Conservation (phyloP, 2,888 invertebrate species). For the Coleophora deauratella region DNA sequence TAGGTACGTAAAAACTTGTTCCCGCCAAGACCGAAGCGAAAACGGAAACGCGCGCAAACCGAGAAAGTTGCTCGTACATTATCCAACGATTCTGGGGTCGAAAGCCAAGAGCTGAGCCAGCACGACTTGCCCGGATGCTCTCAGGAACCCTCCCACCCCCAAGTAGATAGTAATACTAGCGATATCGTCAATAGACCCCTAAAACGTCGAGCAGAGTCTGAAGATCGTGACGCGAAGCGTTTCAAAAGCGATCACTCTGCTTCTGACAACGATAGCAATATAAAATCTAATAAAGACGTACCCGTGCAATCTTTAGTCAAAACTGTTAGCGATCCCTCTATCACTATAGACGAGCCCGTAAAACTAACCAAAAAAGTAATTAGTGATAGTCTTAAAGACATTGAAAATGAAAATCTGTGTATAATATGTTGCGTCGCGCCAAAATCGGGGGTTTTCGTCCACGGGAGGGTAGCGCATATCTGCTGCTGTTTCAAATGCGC, state of each 20-base stretch:
- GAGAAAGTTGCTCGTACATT: constrained; percentile 25
- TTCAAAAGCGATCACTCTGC: constrained; percentile 30
- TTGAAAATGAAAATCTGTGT: constrained; percentile 62
- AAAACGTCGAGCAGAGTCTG: constrained; percentile 39
- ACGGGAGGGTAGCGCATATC: constrained; percentile 78
- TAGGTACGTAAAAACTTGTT: constrained; percentile 80
- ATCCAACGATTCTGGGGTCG: constrained; percentile 50
- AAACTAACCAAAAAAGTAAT: constrained; percentile 34
- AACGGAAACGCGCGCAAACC: constrained; percentile 31
- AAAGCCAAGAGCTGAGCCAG: constrained; percentile 36
- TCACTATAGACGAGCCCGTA: constrained; percentile 35
- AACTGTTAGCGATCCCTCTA: constrained; percentile 55
- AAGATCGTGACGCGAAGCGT: constrained; percentile 36
- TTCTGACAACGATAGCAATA: constrained; percentile 22
- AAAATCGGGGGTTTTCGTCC: constrained; percentile 80
- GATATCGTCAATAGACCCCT: background rate
- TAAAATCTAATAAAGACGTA: constrained; percentile 11
- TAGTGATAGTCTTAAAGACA: constrained; percentile 31
- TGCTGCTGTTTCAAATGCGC: constrained; percentile 83
- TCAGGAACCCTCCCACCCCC: background rate
- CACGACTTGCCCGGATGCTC: background rate
- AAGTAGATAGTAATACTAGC: background rate
- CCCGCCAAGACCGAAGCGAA: constrained; percentile 77
- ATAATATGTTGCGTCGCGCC: constrained; percentile 76
- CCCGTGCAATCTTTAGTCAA: constrained; percentile 45